Percentiles rank a stretch among this genome's conserved stretches.
Evolutionary conservation across 2,888 invertebrate genomes (phyloP).

Genomic region (Amaurobius ferox): DNA sequence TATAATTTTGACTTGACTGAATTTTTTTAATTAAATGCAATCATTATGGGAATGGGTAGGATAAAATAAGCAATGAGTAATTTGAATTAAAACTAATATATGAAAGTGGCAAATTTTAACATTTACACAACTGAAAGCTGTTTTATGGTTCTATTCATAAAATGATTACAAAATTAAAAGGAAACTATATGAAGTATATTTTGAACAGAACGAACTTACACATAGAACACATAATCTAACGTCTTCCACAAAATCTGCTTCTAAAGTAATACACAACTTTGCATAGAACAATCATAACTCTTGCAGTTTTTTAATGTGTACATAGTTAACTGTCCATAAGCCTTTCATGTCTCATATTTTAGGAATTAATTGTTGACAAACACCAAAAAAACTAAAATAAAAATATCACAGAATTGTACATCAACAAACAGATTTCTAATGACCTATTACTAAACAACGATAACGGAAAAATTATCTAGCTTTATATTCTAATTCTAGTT

Average conservation of each 20-base stretch:
- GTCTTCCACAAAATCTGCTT: background rate
- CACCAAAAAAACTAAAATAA: background rate
- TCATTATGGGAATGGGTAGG: no score
- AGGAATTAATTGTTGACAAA: background rate
- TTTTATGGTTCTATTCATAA: no score
- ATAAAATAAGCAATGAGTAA: no score
- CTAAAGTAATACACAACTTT: background rate
- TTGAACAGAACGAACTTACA: background rate
- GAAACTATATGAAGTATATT: no score
- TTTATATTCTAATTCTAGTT: background rate
- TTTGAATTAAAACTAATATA: no score
- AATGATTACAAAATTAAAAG: no score
- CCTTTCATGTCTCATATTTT: background rate
- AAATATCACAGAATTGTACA: conserved; percentile 3
- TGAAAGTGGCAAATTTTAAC: background rate
- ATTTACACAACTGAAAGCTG: background rate
- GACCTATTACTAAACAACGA: background rate
- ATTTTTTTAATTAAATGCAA: no score
- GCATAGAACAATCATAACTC: background rate
- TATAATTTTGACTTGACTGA: no score
- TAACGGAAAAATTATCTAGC: background rate
- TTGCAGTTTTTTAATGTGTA: background rate
- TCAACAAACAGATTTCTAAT: conserved; percentile 3
- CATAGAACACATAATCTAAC: background rate
- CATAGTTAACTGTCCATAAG: background rate